Evolutionary conservation across 2,888 invertebrate genomes (phyloP).

Genomic region (Epinotia brunnichana): DNA sequence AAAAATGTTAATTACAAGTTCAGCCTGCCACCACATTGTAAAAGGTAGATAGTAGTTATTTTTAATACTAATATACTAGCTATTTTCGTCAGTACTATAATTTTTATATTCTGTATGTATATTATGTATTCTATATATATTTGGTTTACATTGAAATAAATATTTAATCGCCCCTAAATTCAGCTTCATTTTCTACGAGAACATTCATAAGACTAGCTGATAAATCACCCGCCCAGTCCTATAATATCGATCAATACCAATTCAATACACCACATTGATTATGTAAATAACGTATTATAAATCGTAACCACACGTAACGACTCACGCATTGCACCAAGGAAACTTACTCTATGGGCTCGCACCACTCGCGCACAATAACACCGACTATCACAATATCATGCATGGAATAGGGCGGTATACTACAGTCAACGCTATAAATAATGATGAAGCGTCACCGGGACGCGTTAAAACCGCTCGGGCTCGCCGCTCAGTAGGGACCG

Average conservation of each 20-base stretch:
- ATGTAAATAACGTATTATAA: conserved; percentile 48
- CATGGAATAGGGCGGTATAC: conserved; percentile 52
- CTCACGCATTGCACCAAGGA: conserved; percentile 59
- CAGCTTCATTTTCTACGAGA: conserved; percentile 45
- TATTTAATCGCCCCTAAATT: conserved; percentile 49
- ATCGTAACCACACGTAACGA: conserved; percentile 47
- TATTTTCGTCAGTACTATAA: conserved; percentile 51
- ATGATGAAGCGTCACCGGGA: background rate
- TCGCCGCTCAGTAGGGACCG: background rate
- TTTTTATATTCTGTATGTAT: conserved; percentile 50
- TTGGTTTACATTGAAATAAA: conserved; percentile 62
- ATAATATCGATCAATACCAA: conserved; percentile 49
- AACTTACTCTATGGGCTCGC: conserved; percentile 48
- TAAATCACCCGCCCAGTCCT: conserved; percentile 46
- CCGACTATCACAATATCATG: conserved; percentile 57
- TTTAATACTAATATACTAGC: conserved; percentile 50
- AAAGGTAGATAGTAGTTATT: conserved; percentile 43
- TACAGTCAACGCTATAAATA: conserved; percentile 26
- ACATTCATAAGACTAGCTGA: conserved; percentile 55
- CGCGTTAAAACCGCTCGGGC: conserved; percentile 30
- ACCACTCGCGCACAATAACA: conserved; percentile 47
- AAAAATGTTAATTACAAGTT: conserved; percentile 16
- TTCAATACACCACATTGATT: conserved; percentile 55
- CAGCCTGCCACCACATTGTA: conserved; percentile 33
- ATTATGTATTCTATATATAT: conserved; percentile 52